Evolutionary conservation across 2,888 invertebrate genomes (phyloP), one percentile per base, ranked within the genome.

Genomic region (Chalcosyrphus nemorum): DNA sequence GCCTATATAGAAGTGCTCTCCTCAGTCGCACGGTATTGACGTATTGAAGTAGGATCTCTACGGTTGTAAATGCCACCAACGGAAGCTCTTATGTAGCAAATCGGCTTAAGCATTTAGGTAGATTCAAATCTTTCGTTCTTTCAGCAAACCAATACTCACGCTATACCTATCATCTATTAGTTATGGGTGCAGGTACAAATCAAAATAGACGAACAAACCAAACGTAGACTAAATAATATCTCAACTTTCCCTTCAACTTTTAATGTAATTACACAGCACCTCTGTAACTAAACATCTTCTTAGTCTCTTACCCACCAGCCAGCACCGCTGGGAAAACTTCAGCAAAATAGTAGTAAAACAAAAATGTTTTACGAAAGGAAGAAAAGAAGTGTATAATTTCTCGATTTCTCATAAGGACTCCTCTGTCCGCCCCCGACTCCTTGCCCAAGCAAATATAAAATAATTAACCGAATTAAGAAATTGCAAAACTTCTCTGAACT

Each of bases 381-480:
- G 41, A 52, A 61, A 45, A 4, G 24, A 35, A 35, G 13, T 35
- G 17, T 11, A n/a, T n/a, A n/a, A n/a, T 43, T 43, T 43, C 19
- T 45, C 19, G 19, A 27, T 24, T 52, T 9, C 61, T 24, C 19
- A 32, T 6, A 9, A 63, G 4, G n/a, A 21, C 2, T 24, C 2
- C 24, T 9, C n/a, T n/a, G n/a, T n/a, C n/a, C 38, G 7, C 7
- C 41, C 3, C 11, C 21, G 9, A 11, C 27, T 11, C 5, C 4
- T 70, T 47, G 59, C 68, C 66, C 41, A 66, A 78, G 43, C 82
- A 78, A 84, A 84, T 84, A 84, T 78, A 78, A 84, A 84, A 84
- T 84, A 84, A 84, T 84, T 84, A 84, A 84, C 84, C 74, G 80
- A 84, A 84, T 84, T 84, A 84, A 84, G 84, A 84, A 84, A 84